A percentile compares a stretch with the other conserved stretches of the same genome.
These are phyloP conservation scores for Montifringilla adamsi DNA, from an alignment of 2,113 vertebrate species.

Conservation along the genomic window DNA sequence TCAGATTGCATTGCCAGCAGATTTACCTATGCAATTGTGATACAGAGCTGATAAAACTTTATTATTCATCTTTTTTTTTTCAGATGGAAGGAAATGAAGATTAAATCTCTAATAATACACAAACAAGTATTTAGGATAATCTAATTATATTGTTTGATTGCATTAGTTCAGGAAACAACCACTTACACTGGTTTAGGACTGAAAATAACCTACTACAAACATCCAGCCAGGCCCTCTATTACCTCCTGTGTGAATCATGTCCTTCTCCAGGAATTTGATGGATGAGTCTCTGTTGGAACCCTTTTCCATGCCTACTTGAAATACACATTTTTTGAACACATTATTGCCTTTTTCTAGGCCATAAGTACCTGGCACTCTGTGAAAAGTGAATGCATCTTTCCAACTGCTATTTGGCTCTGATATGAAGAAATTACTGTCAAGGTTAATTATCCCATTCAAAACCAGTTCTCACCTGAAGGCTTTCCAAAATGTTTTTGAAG, in stretches of 20 bases:
- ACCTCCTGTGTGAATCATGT: neutral
- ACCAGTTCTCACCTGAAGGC: constrained; percentile 60
- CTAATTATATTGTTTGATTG: neutral
- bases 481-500: constrained; percentile 60
- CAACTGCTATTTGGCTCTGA: constrained; percentile 28
- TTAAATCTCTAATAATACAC: neutral
- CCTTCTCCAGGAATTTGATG: constrained; percentile 14
- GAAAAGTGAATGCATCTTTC: constrained; percentile 64
- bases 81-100: neutral
- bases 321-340: constrained; percentile 16
- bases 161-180: neutral
- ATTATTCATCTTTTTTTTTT: neutral
- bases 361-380: constrained; percentile 50
- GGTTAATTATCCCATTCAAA: constrained; percentile 68
- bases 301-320: constrained; percentile 25
- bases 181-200: neutral
- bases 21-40: neutral
- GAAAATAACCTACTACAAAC: neutral
- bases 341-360: constrained; percentile 40
- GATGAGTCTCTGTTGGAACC: constrained; percentile 16
- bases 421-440: constrained; percentile 63
- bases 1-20: neutral
- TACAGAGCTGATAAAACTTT: neutral
- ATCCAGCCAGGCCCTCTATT: neutral
- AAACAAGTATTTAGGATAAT: neutral